Evolutionary conservation across 2,888 invertebrate genomes (phyloP).

Genomic region (Cerastis rubricosa): DNA sequence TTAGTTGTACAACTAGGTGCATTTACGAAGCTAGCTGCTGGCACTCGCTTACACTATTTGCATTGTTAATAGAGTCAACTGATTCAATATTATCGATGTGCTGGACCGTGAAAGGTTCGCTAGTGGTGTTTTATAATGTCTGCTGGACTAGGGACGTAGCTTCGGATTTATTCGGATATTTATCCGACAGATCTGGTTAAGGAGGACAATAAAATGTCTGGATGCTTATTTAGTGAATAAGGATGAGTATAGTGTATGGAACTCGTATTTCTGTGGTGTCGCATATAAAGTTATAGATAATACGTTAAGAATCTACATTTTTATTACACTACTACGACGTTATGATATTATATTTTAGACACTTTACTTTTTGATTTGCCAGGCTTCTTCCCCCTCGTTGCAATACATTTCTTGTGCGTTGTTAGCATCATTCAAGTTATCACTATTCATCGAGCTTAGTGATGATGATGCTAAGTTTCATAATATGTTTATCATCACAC

Average conservation of each 20-base stretch:
- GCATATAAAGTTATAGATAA: neutral
- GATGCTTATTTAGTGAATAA: slow-evolving; percentile 23
- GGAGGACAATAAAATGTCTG: slow-evolving; percentile 28
- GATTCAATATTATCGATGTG: slow-evolving; percentile 86
- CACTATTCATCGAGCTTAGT: neutral
- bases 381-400: neutral
- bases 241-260: neutral
- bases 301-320: neutral
- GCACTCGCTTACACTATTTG: slow-evolving; percentile 83
- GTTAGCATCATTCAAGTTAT: too few relatives aligned
- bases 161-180: slow-evolving; percentile 42
- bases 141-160: slow-evolving; percentile 36
- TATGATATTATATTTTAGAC: neutral
- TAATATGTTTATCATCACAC: neutral
- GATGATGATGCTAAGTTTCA: neutral
- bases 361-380: neutral
- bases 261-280: slow-evolving; percentile 6
- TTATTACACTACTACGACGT: neutral
- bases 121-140: slow-evolving; percentile 69
- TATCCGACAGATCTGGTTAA: slow-evolving; percentile 23
- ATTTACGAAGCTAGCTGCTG: slow-evolving; percentile 82
- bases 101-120: slow-evolving; percentile 69
- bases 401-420: neutral
- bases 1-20: slow-evolving; percentile 76
- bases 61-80: slow-evolving; percentile 87